These are phyloP conservation scores for Columba livia DNA, from an alignment of 2,113 vertebrate genomes.

Conservation along the genomic window DNA sequence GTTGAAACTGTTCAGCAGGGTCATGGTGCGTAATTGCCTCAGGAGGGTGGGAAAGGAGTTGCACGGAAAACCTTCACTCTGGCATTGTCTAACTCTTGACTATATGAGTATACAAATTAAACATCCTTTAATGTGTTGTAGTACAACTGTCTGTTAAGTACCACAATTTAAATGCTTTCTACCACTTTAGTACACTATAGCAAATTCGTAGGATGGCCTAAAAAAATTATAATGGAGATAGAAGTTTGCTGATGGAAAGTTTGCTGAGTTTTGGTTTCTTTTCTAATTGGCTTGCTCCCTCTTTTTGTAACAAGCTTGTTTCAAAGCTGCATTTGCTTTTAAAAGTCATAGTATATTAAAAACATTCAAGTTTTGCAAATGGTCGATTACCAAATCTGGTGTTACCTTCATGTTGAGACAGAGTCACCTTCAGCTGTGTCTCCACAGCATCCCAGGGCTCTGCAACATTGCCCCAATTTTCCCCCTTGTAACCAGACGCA, in stretches of 20 bases:
- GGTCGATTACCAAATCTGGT: neutral
- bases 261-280: neutral
- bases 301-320: neutral
- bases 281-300: neutral
- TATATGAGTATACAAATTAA: neutral
- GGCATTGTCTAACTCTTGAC: neutral
- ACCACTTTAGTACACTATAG: neutral
- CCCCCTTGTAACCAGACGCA: neutral
- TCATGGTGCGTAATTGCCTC: neutral
- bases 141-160: neutral
- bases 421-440: neutral
- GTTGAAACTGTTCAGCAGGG: neutral
- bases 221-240: neutral
- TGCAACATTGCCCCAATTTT: neutral
- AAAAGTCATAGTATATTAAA: neutral
- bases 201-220: neutral
- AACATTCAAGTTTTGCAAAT: neutral
- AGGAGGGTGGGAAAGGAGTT: neutral
- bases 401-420: neutral
- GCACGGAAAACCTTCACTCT: neutral
- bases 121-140: neutral
- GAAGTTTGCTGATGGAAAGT: neutral
- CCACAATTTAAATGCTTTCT: neutral
- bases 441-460: neutral
- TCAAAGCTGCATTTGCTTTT: neutral